Conservation (phyloP, 2,888 invertebrate species). For the Neoascia interrupta region DNA sequence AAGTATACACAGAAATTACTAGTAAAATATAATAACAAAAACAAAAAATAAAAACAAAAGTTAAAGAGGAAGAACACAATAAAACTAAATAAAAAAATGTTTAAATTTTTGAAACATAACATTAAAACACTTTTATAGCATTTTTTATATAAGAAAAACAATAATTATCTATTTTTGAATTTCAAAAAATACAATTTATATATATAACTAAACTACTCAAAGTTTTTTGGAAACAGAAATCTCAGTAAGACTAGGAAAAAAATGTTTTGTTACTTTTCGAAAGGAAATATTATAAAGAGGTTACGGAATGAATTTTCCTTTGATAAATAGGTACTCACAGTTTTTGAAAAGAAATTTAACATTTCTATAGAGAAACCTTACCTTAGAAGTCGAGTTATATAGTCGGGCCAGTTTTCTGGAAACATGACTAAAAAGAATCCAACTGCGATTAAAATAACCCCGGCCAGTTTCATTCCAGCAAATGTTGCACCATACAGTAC, state of each 20-base stretch:
- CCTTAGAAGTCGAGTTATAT: constrained; percentile 93
- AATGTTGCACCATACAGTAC: constrained; percentile 92
- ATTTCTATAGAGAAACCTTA: constrained; percentile 80
- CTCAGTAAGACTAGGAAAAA: constrained; percentile 14
- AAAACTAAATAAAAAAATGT: neutral
- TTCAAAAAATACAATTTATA: constrained; percentile 5
- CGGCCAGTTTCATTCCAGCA: constrained; percentile 97
- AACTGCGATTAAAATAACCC: constrained; percentile 92
- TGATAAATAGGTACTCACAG: constrained; percentile 49
- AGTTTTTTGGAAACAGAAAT: constrained; percentile 1
- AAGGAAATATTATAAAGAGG: constrained; percentile 18
- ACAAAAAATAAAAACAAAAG: constrained; percentile 25
- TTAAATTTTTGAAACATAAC: constrained; percentile 23
- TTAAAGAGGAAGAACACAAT: constrained; percentile 48
- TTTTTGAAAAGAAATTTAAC: constrained; percentile 4
- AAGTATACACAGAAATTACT: constrained; percentile 4
- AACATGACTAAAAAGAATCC: constrained; percentile 97
- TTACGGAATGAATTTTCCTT: too few species aligned
- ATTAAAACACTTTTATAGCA: constrained; percentile 12
- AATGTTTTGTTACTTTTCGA: constrained; percentile 6
- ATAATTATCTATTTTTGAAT: neutral
- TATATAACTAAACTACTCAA: constrained; percentile 7
- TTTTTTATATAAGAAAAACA: constrained; percentile 19
- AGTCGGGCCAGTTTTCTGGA: constrained; percentile 97
- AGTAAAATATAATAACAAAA: neutral